These are phyloP conservation scores for Drosophila macrospina DNA, from an alignment of 2,888 invertebrate species.

Conservation along the genomic window DNA sequence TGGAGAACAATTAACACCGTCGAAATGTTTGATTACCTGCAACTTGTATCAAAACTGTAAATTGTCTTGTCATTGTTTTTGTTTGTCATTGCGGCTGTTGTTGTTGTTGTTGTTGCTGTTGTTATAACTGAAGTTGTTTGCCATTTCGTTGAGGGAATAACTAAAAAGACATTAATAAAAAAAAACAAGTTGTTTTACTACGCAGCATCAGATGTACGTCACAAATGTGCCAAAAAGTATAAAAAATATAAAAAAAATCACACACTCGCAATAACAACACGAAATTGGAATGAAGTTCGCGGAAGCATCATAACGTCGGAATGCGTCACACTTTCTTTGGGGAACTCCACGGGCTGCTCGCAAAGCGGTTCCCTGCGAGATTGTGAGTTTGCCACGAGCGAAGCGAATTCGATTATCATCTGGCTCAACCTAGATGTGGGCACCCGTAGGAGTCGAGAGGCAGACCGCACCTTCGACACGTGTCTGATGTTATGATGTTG, in stretches of 20 bases:
- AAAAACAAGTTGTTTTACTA: slow-evolving; percentile 19
- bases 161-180: slow-evolving; percentile 11
- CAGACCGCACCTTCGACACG: neutral
- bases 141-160: slow-evolving; percentile 49
- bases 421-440: neutral
- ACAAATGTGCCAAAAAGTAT: slow-evolving; percentile 23
- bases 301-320: slow-evolving; percentile 6
- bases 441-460: slow-evolving; percentile 2
- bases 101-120: neutral
- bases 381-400: slow-evolving; percentile 56
- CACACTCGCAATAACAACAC: slow-evolving; percentile 3
- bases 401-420: neutral
- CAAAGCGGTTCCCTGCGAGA: slow-evolving; percentile 10
- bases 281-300: slow-evolving; percentile 15
- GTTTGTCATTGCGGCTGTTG: slow-evolving; percentile 16
- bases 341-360: slow-evolving; percentile 27
- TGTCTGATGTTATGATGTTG: slow-evolving; percentile 7
- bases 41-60: slow-evolving; percentile 47
- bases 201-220: slow-evolving; percentile 27
- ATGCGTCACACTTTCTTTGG: slow-evolving; percentile 70
- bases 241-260: slow-evolving; percentile 37
- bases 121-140: slow-evolving; percentile 5
- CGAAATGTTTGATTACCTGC: slow-evolving; percentile 54
- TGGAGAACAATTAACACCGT: slow-evolving; percentile 56
- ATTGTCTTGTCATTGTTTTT: slow-evolving; percentile 37